phyloP scores from a whole-genome alignment of 2,797 vertebrate genomes.

The Stomatorhinus walkeri region DNA sequence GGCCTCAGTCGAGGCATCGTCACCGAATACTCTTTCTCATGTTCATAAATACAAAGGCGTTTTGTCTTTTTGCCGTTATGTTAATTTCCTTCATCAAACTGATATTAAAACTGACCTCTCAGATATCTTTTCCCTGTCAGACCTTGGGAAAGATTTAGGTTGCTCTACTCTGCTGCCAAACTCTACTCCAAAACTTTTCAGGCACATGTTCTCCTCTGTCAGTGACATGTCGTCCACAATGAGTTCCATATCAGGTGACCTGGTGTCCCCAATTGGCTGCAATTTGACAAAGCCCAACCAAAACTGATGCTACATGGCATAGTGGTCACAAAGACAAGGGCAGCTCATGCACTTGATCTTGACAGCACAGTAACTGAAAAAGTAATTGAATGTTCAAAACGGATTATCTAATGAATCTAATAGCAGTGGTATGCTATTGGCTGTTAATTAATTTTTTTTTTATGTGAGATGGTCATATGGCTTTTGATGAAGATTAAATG shows the following conservation, averaged over 20 bases:
- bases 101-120: neutral
- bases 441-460: too few species aligned
- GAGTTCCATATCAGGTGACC: neutral
- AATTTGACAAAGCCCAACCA: neutral
- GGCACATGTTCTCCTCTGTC: neutral
- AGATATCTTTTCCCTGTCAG: neutral
- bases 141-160: neutral
- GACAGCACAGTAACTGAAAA: neutral
- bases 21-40: constrained; percentile 2
- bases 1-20: constrained; percentile 5
- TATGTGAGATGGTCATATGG: too few species aligned
- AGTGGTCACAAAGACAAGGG: neutral
- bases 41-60: neutral
- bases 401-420: neutral
- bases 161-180: neutral
- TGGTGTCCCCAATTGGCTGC: neutral
- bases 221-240: neutral
- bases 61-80: neutral
- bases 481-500: neutral
- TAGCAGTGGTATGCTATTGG: neutral
- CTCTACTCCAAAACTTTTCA: neutral
- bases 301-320: neutral
- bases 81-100: constrained; percentile 9
- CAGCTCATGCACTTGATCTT: neutral
- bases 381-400: neutral